Evolutionary conservation across 64 coral and sea anemone genomes (phyloP), one percentile per base, ranked within the genome.

Genomic region (Dendronephthya gigantea): DNA sequence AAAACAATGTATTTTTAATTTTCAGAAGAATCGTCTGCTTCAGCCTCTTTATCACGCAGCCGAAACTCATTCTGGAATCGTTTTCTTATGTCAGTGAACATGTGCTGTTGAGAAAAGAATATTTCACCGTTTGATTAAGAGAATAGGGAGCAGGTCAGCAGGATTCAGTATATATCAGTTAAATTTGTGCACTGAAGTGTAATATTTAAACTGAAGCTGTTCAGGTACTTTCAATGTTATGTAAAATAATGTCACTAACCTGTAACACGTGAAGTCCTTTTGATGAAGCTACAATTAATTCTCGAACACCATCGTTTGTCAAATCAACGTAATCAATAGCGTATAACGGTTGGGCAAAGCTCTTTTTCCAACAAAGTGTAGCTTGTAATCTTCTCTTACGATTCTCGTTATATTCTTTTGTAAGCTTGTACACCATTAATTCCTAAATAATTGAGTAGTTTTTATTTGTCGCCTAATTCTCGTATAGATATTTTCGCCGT

Each of bases 231-330:
- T 23, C 19, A 62, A 22, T 0, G 72, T 36, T 13, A 34, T 10
- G 15, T 39, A 79, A 28, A 16, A 35, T 36, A 34, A 35, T 29
- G 8, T 36, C 27, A 34, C 19, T n/a, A n/a, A 97, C 94, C 84
- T 97, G 94, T 52, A 97, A 55, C n/a, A 97, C 88, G 70, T 97
- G 94, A 23, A 97, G 51, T 47, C 94, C 94, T 14, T 90, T 85
- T 52, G 93, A 83, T 29, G 91, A 91, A 4, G 91, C 94, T 1
- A 93, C 94, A 10, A 87, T 81, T 16, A 97, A 45, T 39, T 97
- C 94, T 28, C 90, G 58, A 15, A 93, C 45, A 22, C 94, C 94
- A 31, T 97, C 94, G 82, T 90, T 89, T 27, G 94, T 97, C 39
- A 97, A 84, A 82, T 97, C 94, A 38, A 90, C 86, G 40, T 97